Evolutionary conservation across 30 jellyfish, hydroid and myxozoan genomes (phyloP), one percentile per base, ranked within the genome.

Genomic region (Hydractinia symbiolongicarpus): DNA sequence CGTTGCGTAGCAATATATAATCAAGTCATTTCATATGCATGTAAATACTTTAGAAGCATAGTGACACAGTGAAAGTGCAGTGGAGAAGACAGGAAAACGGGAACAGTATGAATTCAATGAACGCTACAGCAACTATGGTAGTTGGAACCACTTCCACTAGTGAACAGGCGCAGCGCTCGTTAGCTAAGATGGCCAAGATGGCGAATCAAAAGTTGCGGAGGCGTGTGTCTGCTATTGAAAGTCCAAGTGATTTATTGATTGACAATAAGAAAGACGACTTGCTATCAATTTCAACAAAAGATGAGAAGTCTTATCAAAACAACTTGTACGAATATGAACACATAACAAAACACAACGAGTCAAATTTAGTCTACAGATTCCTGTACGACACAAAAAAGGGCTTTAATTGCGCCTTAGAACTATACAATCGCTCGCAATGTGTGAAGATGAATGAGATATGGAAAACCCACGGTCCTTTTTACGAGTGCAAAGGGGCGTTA

Each of bases 401-500:
- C 9, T 77, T 77, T 60, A 53, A 77, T 55, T 50, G 49, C 44
- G 61, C 78, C 13, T 5, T 77, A n/a, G 85, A 77, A 77, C 76
- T 77, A 4, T 77, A 9, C 53, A 77, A 77, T 57, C 73, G 85
- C 52, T 55, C 53, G 54, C 85, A 77, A 19, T 6, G 80, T 77
- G 30, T 5, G 54, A 10, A 19, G 6, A 56, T 9, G 20, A 44
- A 77, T n/a, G 76, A 61, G 55, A n/a, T 15, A 7, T 71, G 80
- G 80, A 30, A 55, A 55, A 55, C 77, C 16, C 52, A 60, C 20
- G 74, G 80, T 17, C n/a, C 55, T 30, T 77, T 55, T 30, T 77
- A 54, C 55, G 85, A 77, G 3, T 77, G 85, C 55, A 77, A 77
- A 77, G 85, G 85, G 21, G 77, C 73, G 40, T 15, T 77, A 9